Evolutionary conservation across 1,140 invertebrate genomes (phyloP), one percentile per base, ranked within the genome.

Genomic region (Pseudomyrmex pallidus): DNA sequence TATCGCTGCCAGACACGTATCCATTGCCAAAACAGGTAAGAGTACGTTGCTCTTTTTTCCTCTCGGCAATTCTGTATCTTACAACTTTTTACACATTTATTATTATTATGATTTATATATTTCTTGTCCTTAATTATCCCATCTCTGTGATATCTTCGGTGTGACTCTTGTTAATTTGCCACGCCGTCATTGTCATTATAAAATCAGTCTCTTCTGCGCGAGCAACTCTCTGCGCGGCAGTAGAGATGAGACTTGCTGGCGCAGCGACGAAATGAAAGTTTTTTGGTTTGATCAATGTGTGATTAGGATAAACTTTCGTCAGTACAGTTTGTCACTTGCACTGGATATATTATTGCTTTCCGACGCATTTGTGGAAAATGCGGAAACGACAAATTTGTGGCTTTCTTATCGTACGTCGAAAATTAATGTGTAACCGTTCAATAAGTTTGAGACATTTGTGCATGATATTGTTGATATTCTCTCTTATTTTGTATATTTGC

Each of bases 1-100:
- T 94, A 57, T 94, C 93, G 52, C 85, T 94, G 78, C 94, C 94
- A 52, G 93, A 94, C 80, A 93, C 92, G 44, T 94, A 94, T 80
- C 93, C 94, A 91, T 90, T 94, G 91, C 93, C 94, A 91, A 93
- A 94, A 5, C 35, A 35, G 93, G 93, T 94, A 91, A 90, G 84
- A 25, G 12, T 12, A 22, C 15, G 0, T 48, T 50, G 17, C 25
- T 74, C 74, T 74, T 50, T 25, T 22, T 44, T 46, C 13, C 63
- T 20, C 48, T 50, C 62, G 2, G 46, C 48, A 9, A 25, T 82
- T 62, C 35, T 82, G 13, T 74, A 82, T 48, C 10, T 59, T 48
- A 59, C 10, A 59, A 15, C n/a, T 56, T 22, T 17, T 77, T 52
- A 59, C 13, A 78, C 44, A 57, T 9, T 12, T 7, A 35, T 35